Evolutionary conservation across 2,797 vertebrate species (phyloP), one percentile per base, ranked within the genome.

Genomic region (Petrocephalus schoutedeni): DNA sequence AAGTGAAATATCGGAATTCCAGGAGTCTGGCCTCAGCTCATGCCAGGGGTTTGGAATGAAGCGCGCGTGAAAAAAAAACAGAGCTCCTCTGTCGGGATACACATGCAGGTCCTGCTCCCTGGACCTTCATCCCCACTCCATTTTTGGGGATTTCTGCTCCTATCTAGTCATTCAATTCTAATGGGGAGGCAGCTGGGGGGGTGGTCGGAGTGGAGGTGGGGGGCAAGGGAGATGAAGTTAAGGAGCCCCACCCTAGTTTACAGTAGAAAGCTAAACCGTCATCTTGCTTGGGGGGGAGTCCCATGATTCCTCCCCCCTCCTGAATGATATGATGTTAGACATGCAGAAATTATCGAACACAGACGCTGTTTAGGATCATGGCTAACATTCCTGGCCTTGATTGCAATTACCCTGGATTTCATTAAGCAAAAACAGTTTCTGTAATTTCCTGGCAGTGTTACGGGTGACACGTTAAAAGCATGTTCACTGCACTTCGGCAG

Each of bases 1-100:
- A 90, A 89, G 80, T 88, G 86, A 91, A 91, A 90, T 87, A 90
- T 87, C 85, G 86, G 61, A 91, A 91, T 91, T 91, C 88, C 88
- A 19, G 77, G 85, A 85, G 89, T 91, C 89, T 91, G 89, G 88
- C 23, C 49, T 84, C n/a, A 1, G 28, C 51, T 89, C 41, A 12
- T 89, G 90, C 90, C 90, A 56, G 74, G 28, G 61, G 36, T 61
- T 23, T 54, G 84, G 89, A 85, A 80, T 87, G 49, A 85, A 74
- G 86, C 85, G 83, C 1, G 49, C 64, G 86, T 16, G 67, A 88
- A 86, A 85, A 83, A 64, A 84, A 84, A 67, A 58, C 56, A 87
- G 14, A 82, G 10, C 64, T 67, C 23, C 64, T 67, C 64, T 56
- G 86, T 23, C 0, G 51, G 58, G 61, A 86, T 54, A 23, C 59